These are phyloP conservation scores for Pterois miles DNA, from an alignment of 2,797 vertebrate genomes.

Conservation along the genomic window DNA sequence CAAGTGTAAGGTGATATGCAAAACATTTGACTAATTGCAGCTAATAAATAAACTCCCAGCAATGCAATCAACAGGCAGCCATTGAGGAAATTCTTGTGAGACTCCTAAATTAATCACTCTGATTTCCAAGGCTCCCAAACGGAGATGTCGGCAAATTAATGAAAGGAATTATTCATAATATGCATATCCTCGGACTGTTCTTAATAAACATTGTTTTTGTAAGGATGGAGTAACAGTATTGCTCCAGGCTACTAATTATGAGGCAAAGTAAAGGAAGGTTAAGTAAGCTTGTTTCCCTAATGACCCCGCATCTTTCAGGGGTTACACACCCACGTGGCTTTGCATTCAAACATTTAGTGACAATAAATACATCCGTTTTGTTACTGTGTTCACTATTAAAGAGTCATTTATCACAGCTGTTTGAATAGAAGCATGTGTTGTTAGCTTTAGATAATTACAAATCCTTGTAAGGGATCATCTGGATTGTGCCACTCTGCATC, in stretches of 20 bases:
- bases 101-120: constrained; percentile 87
- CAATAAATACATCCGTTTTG: constrained; percentile 40
- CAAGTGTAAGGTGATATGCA: constrained; percentile 73
- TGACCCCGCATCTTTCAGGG: constrained; percentile 77
- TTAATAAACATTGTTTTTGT: constrained; percentile 88
- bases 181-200: constrained; percentile 84
- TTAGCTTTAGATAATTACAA: constrained; percentile 53
- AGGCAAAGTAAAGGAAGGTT: constrained; percentile 80
- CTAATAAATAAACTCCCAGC: constrained; percentile 84
- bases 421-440: constrained; percentile 35
- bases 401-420: constrained; percentile 45
- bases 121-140: constrained; percentile 81
- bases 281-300: constrained; percentile 81
- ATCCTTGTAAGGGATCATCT: constrained; percentile 55
- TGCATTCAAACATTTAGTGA: constrained; percentile 52
- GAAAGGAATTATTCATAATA: constrained; percentile 89
- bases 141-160: constrained; percentile 86
- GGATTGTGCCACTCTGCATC: constrained; percentile 58
- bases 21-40: constrained; percentile 77
- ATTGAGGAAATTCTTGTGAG: constrained; percentile 85
- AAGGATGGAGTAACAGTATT: constrained; percentile 84
- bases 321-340: constrained; percentile 69
- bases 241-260: constrained; percentile 86
- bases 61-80: constrained; percentile 86
- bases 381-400: constrained; percentile 28